Conservation (phyloP, 1,140 invertebrate species). For the Nixonia krombeini region DNA sequence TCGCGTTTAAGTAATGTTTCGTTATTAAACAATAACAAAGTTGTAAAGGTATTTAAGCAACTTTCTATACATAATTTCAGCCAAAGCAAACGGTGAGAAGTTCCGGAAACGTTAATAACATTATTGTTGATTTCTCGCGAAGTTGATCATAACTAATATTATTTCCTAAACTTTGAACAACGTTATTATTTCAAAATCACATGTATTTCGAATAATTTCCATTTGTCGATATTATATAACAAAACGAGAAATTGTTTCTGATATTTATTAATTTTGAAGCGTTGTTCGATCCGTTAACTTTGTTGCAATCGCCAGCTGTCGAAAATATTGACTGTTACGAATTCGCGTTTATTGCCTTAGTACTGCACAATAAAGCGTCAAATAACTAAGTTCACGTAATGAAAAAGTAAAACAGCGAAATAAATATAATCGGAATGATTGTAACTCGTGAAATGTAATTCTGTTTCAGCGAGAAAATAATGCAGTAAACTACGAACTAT, state of each 20-base stretch:
- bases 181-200: background rate
- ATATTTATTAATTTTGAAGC: background rate
- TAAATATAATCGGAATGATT: too few species aligned
- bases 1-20: background rate
- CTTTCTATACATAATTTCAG: background rate
- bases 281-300: too few species aligned
- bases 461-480: too few species aligned
- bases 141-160: background rate
- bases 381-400: background rate
- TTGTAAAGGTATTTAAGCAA: background rate
- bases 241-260: background rate
- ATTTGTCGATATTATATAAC: background rate
- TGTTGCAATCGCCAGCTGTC: too few species aligned
- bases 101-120: background rate
- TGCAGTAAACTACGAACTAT: too few species aligned
- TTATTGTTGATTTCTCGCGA: background rate
- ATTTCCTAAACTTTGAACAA: background rate
- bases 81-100: background rate
- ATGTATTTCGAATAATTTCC: background rate
- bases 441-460: too few species aligned
- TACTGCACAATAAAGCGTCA: too few species aligned
- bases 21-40: background rate
- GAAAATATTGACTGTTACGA: too few species aligned
- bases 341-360: too few species aligned
- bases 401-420: background rate